Evolutionary conservation across 2,888 invertebrate genomes (phyloP), one percentile per base, ranked within the genome.

Genomic region (Aradus depressus): DNA sequence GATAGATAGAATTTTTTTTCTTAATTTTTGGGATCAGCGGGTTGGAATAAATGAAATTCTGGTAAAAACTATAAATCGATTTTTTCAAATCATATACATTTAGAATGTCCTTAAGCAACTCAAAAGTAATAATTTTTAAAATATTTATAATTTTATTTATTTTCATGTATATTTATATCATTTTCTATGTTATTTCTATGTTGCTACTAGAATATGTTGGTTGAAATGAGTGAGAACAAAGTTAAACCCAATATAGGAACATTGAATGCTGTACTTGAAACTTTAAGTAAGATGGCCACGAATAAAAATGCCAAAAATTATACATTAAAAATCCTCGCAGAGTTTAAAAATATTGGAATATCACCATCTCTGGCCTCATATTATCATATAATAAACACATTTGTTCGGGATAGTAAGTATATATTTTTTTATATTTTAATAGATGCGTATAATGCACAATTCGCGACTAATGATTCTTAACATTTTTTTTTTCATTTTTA

Each of bases 321-420:
- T 14, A 68, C 73, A 3, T 64, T 78, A 0, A 68, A 72, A 54
- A 65, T 75, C 1, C 63, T 85, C 3, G 61, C 72, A 2, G 84
- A 86, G 65, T 84, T 86, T 64, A 77, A 71, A 58, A 64, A 65
- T 8, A 61, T 85, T 0, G 80, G 77, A 8, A 75, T 92, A 21
- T 72, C 80, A 61, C 89, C 89, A 0, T 79, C 80, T 18, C 69
- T 92, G 5, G 79, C 80, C 0, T 77, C 82, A 0, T 92, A 85
- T 70, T 81, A 81, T 65, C 79, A 79, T 62, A 62, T 88, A 1
- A 66, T 91, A 14, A 73, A 73, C 43, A 74, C 80, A 41, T 85
- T 44, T 25, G 10, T 18, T 2, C 44, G 16, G 35, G 38, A 54
- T 18, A 32, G 45, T 52, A 41, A 52, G 49, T 39, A 21, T 22